Conservation (phyloP, 2,113 vertebrate species). For the Platysteira castanea region DNA sequence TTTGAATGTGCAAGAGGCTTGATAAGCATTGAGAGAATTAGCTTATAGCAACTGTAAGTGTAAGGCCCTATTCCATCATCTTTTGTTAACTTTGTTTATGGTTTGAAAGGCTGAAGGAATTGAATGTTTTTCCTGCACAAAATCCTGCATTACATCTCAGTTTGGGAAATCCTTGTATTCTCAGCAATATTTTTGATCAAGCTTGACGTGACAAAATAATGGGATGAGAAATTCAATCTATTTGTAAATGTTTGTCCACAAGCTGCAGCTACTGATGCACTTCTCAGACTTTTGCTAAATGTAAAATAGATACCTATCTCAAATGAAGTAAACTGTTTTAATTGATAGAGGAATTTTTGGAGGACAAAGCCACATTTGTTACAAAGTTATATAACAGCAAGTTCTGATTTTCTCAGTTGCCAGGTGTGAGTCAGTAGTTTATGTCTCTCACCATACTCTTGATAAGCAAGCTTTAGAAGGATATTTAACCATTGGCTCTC, state of each 20-base stretch:
- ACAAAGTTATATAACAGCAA: not conserved
- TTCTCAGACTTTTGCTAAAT: not conserved
- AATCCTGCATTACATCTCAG: not conserved
- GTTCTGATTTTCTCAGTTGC: not conserved
- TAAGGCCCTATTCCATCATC: not conserved
- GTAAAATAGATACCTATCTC: not conserved
- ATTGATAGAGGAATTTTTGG: not conserved
- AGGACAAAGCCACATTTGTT: not conserved
- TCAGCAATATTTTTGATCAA: not conserved
- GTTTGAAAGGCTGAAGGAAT: not conserved
- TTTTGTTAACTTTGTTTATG: not conserved
- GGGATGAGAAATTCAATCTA: not conserved
- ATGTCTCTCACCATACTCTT: not conserved
- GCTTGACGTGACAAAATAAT: not conserved
- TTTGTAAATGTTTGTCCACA: not conserved
- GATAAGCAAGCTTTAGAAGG: rapidly evolving
- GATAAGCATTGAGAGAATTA: not conserved
- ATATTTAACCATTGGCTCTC: not conserved
- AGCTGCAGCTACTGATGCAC: not conserved
- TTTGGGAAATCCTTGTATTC: not conserved
- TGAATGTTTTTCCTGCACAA: not conserved
- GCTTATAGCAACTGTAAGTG: not conserved
- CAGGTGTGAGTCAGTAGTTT: not conserved
- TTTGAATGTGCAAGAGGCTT: not conserved
- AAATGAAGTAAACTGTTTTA: not conserved